A percentile compares a stretch with the other conserved stretches of the same genome.
Conservation (phyloP, 2,113 vertebrate genomes). For the Hystrix brachyura region DNA sequence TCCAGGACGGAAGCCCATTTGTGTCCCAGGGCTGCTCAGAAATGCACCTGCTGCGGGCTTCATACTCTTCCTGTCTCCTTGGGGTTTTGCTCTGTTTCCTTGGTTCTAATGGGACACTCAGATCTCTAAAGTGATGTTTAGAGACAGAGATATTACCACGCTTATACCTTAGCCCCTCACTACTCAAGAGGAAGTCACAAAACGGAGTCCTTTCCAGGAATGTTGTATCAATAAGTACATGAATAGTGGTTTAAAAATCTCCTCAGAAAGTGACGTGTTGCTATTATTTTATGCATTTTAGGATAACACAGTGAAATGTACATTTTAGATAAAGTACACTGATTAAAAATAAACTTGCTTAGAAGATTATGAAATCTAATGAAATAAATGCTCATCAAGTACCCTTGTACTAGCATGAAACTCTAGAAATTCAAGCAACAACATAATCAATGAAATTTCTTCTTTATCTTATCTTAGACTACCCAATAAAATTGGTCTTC, state of each 20-base stretch:
- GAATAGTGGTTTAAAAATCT: not conserved
- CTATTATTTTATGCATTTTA: conserved; percentile 25
- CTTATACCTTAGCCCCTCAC: not conserved
- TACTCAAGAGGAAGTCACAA: not conserved
- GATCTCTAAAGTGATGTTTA: not conserved
- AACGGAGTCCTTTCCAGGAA: not conserved
- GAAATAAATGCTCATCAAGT: not conserved
- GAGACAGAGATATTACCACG: not conserved
- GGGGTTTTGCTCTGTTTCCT: not conserved
- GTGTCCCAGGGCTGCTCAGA: not conserved
- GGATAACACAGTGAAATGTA: not conserved
- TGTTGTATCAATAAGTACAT: not conserved
- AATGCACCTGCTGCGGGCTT: not conserved
- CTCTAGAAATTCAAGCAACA: not conserved
- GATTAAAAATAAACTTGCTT: not conserved
- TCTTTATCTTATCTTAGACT: not conserved
- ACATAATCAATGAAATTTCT: not conserved
- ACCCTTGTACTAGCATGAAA: not conserved
- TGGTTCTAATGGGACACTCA: not conserved
- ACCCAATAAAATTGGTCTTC: not conserved
- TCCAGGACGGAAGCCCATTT: not conserved
- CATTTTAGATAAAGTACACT: not conserved
- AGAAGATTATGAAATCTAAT: not conserved
- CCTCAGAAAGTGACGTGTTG: not conserved
- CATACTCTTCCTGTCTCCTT: not conserved